Evolutionary conservation across 1,140 invertebrate genomes (phyloP).

Genomic region (Drosophila funebris): DNA sequence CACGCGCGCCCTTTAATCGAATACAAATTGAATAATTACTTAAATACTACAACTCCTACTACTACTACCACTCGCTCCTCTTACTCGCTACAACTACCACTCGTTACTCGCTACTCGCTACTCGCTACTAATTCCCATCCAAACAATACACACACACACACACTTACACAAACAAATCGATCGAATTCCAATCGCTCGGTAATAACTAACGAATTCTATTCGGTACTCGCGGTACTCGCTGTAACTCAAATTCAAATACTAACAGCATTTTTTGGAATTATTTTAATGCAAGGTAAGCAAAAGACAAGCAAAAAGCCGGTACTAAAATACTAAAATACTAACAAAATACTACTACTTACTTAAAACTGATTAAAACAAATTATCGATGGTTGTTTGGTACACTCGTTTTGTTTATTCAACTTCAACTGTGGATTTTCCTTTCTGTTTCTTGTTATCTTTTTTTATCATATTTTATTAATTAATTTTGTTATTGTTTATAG

Average conservation of each 20-base stretch:
- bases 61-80: conserved; percentile 55
- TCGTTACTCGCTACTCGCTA: conserved; percentile 68
- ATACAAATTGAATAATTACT: conserved; percentile 48
- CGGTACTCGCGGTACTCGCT: conserved; percentile 57
- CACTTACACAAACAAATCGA: conserved; percentile 43
- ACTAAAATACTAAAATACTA: conserved; percentile 65
- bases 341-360: conserved; percentile 72
- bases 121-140: conserved; percentile 56
- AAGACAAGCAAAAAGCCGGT: conserved; percentile 59
- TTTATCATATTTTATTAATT: conserved; percentile 59
- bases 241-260: conserved; percentile 72
- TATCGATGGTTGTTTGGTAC: conserved; percentile 85
- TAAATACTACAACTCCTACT: conserved; percentile 54
- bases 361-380: conserved; percentile 54
- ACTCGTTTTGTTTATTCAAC: conserved; percentile 75
- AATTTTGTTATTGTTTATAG: conserved; percentile 19
- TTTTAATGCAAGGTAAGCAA: conserved; percentile 98
- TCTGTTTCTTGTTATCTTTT: conserved; percentile 2
- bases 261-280: conserved; percentile 98
- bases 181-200: conserved; percentile 70
- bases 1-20: conserved; percentile 69
- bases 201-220: conserved; percentile 62
- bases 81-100: conserved; percentile 58
- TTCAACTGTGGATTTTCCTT: conserved; percentile 44
- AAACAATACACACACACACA: conserved; percentile 31